These are phyloP conservation scores for Bufo bufo DNA, from an alignment of 2,113 vertebrate genomes.

Conservation along the genomic window DNA sequence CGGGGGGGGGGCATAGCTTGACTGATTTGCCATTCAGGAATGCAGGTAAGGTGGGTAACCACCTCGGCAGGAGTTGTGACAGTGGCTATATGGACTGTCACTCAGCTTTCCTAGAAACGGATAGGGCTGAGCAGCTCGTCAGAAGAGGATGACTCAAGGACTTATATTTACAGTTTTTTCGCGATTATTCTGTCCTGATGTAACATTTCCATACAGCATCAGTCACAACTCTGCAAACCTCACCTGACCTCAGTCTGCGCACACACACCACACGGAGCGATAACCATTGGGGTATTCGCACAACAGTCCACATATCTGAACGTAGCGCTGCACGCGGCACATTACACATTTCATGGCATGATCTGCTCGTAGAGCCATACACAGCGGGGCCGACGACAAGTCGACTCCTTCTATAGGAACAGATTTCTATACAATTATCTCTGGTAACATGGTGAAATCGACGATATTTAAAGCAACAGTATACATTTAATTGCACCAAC, in stretches of 20 bases:
- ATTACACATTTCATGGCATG: background rate
- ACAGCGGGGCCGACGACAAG: background rate
- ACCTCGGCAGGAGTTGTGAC: background rate
- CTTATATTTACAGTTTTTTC: background rate
- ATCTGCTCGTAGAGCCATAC: background rate
- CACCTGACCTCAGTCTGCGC: background rate
- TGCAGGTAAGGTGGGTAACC: background rate
- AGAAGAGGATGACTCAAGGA: constrained; percentile 1
- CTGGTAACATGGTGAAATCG: background rate
- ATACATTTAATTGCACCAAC: background rate
- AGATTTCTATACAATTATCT: background rate
- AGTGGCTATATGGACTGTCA: background rate
- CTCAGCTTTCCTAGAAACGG: background rate
- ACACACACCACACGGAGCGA: background rate
- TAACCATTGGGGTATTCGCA: background rate
- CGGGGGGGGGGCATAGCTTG: background rate
- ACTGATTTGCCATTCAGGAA: background rate
- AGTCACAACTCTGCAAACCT: background rate
- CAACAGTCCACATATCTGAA: background rate
- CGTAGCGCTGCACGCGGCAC: background rate
- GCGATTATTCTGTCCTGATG: background rate
- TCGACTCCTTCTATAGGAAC: background rate
- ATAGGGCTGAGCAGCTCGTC: background rate
- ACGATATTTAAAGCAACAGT: background rate
- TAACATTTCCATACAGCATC: background rate